Percentiles rank a stretch among this genome's conserved stretches.
Evolutionary conservation across 2,888 invertebrate genomes (phyloP).

Genomic region (Pogonocherus hispidulus): DNA sequence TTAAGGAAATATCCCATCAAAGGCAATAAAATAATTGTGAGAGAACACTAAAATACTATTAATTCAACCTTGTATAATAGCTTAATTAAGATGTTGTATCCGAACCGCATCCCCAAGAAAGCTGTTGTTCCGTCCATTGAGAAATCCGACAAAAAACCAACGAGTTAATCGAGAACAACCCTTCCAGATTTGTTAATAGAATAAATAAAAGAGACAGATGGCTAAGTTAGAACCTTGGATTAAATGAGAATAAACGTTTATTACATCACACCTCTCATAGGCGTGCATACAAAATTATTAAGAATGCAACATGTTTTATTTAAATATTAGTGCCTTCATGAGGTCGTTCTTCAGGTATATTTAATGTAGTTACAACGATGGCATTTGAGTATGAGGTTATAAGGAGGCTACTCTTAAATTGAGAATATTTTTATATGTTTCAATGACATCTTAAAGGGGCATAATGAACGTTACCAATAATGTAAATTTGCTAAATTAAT

Average conservation of each 20-base stretch:
- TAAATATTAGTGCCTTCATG: background rate
- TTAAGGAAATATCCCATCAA: background rate
- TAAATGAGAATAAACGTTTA: background rate
- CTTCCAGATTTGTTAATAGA: no score
- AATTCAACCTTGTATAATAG: no score
- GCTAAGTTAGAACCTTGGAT: background rate
- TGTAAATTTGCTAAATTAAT: no score
- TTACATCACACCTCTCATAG: background rate
- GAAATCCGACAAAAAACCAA: background rate
- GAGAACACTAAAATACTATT: no score
- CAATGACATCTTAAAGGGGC: no score
- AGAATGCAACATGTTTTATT: background rate
- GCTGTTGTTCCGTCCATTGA: background rate
- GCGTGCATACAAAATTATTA: background rate
- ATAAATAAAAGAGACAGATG: background rate
- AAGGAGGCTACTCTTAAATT: no score
- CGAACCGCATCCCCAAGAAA: background rate
- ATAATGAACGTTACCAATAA: no score
- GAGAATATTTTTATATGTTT: no score
- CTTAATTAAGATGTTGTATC: background rate
- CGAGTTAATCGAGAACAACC: background rate
- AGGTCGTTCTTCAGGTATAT: background rate
- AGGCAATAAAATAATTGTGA: no score
- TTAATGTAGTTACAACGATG: background rate
- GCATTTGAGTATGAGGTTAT: background rate